Base-by-base conservation (phyloP, 2,888 invertebrate genomes). In the Campoplex capitator region DNA sequence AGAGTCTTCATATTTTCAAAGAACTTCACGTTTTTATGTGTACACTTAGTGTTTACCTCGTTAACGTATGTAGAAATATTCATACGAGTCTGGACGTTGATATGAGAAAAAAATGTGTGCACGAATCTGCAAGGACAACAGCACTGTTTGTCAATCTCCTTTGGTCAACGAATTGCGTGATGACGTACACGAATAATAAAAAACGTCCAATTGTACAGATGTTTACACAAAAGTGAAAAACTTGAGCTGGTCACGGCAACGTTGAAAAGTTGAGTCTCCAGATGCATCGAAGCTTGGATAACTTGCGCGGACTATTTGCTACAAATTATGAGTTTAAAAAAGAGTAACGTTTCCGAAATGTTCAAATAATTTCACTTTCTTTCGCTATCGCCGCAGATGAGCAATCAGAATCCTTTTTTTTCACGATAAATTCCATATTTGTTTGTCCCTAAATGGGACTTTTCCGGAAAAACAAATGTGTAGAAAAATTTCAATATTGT, bases 31-130 rank as follows among this genome's bases (percentile, higher is more conserved):
- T 73, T 51, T 8, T 51, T 48, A 45, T 65, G 54, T 62, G 4
- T 54, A 32, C 67, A 18, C 6, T 9, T 11, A 56, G 54, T 58
- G 48, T 84, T 80, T 83, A 75, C 54, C 58, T 56, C 23, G 45
- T 38, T 82, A 79, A 82, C 48, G 45, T 75, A 73, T 75, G 78
- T 56, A 71, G 54, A 78, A 56, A 48, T 84, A 87, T 87, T 79
- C 71, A 79, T 84, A 81, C 75, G 56, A 79, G 75, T 68, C n/a
- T 70, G 65, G n/a, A 51, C 51, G 62, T 82, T 85, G 75, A 83
- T 23, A 68, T 23, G 38, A 32, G 67, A 76, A n/a, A 58, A 51
- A 67, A 73, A 79, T 71, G 56, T 82, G 32, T 58, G 70, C 48
- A 32, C 56, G 45, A 8, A 74, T 75, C 68, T 62, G 54, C 78